Conservation (phyloP, 1,140 invertebrate genomes). For the Saccostrea glomerata region DNA sequence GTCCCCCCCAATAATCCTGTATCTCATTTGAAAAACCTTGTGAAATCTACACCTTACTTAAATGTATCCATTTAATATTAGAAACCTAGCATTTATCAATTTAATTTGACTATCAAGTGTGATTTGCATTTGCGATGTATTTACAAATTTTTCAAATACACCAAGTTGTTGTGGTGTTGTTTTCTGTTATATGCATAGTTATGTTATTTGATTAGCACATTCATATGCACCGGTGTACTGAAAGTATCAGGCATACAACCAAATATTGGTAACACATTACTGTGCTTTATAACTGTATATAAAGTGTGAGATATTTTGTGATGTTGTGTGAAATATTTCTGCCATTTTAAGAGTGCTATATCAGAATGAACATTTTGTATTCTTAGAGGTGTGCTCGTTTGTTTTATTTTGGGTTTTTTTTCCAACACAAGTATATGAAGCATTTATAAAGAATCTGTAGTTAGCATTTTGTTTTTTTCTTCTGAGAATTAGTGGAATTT, state of each 20-base stretch:
- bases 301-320: not conserved
- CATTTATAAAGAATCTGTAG: not conserved
- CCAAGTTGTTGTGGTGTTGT: not conserved
- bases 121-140: not conserved
- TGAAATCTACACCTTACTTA: too few relatives aligned
- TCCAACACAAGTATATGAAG: not conserved
- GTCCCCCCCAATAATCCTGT: too few relatives aligned
- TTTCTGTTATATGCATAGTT: not conserved
- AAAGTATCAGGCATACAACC: not conserved
- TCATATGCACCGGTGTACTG: constrained; percentile 15
- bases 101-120: not conserved
- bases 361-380: too few relatives aligned
- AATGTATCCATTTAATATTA: too few relatives aligned
- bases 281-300: not conserved
- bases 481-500: not conserved
- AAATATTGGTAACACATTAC: not conserved
- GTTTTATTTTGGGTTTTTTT: not conserved
- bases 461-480: not conserved
- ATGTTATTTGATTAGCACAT: not conserved
- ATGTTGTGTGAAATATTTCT: not conserved
- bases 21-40: too few relatives aligned
- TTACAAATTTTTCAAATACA: not conserved
- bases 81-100: too few relatives aligned
- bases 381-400: not conserved
- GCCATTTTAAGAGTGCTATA: too few relatives aligned